These are phyloP conservation scores for Gallirallus australis DNA, from an alignment of 2,797 vertebrate species.

Conservation along the genomic window DNA sequence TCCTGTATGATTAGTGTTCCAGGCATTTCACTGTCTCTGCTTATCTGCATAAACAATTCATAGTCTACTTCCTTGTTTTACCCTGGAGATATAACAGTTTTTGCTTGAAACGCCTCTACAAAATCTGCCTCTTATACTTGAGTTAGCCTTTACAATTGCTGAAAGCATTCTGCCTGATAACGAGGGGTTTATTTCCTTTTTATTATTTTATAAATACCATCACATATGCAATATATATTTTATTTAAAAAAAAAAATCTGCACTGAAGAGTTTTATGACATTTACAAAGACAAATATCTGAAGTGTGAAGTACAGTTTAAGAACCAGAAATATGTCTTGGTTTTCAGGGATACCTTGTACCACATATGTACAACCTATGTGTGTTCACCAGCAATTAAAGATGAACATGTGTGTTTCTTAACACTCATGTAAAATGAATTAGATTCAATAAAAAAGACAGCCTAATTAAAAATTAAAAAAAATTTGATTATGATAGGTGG, in stretches of 20 bases:
- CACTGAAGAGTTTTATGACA: neutral
- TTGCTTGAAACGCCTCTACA: neutral
- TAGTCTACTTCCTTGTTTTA: neutral
- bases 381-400: neutral
- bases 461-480: neutral
- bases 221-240: neutral
- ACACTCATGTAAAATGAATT: neutral
- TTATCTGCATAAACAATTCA: neutral
- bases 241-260: neutral
- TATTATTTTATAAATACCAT: neutral
- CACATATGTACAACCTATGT: neutral
- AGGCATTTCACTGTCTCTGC: neutral
- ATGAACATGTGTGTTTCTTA: neutral
- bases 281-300: neutral
- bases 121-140: neutral
- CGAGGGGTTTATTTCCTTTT: neutral
- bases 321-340: neutral
- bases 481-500: neutral
- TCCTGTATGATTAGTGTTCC: neutral
- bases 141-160: neutral
- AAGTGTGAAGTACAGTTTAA: neutral
- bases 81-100: neutral
- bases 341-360: neutral
- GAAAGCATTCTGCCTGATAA: neutral
- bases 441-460: neutral